These are phyloP conservation scores for Hippocampus guttulatus DNA, from an alignment of 2,113 vertebrate genomes.

Conservation along the genomic window DNA sequence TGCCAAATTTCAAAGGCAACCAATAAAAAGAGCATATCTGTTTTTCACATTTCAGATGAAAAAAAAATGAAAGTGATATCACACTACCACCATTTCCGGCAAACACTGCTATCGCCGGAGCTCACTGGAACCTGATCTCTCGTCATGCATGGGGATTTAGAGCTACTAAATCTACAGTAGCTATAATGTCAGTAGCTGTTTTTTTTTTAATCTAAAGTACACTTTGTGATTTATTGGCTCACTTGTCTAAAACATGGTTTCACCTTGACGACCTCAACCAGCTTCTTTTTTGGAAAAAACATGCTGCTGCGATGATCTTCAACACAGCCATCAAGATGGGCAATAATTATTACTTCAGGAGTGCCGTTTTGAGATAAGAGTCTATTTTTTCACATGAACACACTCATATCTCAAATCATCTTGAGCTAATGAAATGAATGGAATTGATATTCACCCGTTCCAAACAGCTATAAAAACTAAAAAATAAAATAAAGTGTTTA, in stretches of 20 bases:
- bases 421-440: no score
- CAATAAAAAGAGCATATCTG: constrained; percentile 62
- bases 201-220: not conserved
- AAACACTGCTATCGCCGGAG: constrained; percentile 24
- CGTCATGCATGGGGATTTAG: constrained; percentile 34
- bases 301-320: not conserved
- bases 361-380: not conserved
- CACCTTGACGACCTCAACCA: not conserved
- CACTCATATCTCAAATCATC: no score
- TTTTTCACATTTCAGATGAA: constrained; percentile 53
- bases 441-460: no score
- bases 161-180: not conserved
- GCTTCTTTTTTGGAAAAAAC: not conserved
- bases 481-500: no score
- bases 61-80: constrained; percentile 38
- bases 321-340: not conserved
- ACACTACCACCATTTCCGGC: constrained; percentile 29
- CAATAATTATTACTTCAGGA: not conserved
- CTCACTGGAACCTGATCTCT: constrained; percentile 37
- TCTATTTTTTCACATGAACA: not conserved
- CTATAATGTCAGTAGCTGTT: constrained; percentile 41
- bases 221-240: not conserved
- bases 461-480: no score
- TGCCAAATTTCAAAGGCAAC: constrained; percentile 64
- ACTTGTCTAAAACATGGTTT: not conserved